These are phyloP conservation scores for Drosophila pallidifrons DNA, from an alignment of 1,140 invertebrate genomes.

Conservation along the genomic window DNA sequence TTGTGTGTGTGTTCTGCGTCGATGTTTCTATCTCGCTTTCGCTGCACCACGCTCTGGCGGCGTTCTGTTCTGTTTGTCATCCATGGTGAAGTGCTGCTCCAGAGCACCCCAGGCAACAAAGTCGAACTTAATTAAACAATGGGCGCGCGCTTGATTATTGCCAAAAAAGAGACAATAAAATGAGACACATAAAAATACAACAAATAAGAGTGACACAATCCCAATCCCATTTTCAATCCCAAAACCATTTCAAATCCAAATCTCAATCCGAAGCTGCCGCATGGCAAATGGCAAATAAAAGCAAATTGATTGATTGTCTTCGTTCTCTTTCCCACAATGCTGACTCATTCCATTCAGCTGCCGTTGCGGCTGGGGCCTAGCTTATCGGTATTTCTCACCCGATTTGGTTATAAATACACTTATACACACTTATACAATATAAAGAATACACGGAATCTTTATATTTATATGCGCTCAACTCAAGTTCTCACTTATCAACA, in stretches of 20 bases:
- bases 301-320: constrained; percentile 72
- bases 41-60: not conserved
- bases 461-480: constrained; percentile 59
- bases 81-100: constrained; percentile 42
- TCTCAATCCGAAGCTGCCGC: constrained; percentile 19
- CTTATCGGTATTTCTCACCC: constrained; percentile 51
- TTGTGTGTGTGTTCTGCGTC: constrained; percentile 14
- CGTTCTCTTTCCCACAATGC: constrained; percentile 59
- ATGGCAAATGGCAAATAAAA: constrained; percentile 78
- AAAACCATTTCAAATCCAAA: constrained; percentile 26
- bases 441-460: constrained; percentile 57
- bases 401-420: constrained; percentile 32
- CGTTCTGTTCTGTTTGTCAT: constrained; percentile 56
- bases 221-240: constrained; percentile 40
- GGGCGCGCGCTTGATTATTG: constrained; percentile 45
- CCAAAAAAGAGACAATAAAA: constrained; percentile 30
- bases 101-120: constrained; percentile 38
- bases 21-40: not conserved
- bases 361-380: constrained; percentile 30
- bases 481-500: constrained; percentile 67
- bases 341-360: constrained; percentile 54
- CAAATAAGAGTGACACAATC: constrained; percentile 62
- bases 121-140: constrained; percentile 54
- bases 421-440: constrained; percentile 33
- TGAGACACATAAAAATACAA: constrained; percentile 29